Conservation (phyloP, 2,888 invertebrate genomes). For the Drosophila meridionalis region DNA sequence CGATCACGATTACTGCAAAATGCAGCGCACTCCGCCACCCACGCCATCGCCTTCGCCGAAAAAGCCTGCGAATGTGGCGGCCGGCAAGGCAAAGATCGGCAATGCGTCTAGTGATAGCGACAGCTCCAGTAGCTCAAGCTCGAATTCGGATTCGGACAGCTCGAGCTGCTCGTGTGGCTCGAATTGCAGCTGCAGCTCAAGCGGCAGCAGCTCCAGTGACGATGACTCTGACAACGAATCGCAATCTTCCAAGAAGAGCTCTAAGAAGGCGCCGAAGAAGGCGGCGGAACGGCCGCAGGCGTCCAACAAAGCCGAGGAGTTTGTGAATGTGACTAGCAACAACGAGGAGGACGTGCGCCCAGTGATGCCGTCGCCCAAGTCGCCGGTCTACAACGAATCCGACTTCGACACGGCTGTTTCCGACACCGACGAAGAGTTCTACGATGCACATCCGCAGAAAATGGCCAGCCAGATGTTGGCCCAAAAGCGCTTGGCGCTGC, state of each 20-base stretch:
- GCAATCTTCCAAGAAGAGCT: conserved; percentile 76
- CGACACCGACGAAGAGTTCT: conserved; percentile 95
- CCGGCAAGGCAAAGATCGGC: conserved; percentile 23
- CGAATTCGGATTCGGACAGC: conserved; percentile 90
- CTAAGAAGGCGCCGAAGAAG: conserved; percentile 82
- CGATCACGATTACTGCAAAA: conserved; percentile 92
- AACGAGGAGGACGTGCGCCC: conserved; percentile 73
- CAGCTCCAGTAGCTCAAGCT: conserved; percentile 89
- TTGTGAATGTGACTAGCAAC: conserved; percentile 77
- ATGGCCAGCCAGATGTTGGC: conserved; percentile 90
- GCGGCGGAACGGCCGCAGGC: conserved; percentile 41
- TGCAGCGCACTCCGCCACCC: conserved; percentile 78
- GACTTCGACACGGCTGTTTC: conserved; percentile 94
- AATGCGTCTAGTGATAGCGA: conserved; percentile 85
- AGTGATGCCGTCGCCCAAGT: conserved; percentile 75
- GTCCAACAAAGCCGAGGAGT: conserved; percentile 40
- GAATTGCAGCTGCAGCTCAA: conserved; percentile 93
- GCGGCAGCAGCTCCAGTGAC: conserved; percentile 87
- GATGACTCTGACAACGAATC: conserved; percentile 88
- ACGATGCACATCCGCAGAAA: conserved; percentile 92
- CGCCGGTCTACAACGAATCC: conserved; percentile 90
- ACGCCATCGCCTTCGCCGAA: conserved; percentile 40
- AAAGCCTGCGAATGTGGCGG: conserved; percentile 26
- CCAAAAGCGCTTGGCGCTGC: conserved; percentile 90
- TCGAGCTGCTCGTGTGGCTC: conserved; percentile 93